Base-by-base conservation (phyloP, 2,113 vertebrate genomes). In the Rousettus leschenaultii region DNA sequence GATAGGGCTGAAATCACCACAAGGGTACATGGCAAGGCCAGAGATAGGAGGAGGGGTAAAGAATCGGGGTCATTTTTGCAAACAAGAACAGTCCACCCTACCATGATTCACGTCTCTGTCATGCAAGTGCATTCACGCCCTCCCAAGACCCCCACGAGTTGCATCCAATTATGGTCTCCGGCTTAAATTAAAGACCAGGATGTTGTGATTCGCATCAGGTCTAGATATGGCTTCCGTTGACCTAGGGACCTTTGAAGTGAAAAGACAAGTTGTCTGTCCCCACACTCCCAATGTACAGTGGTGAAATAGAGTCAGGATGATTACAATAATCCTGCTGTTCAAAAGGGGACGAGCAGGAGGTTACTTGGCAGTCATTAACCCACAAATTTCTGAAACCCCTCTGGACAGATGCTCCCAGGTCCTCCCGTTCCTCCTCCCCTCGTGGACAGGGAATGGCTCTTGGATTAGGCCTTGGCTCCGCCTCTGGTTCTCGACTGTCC, bases 241-340 rank as follows among this genome's bases (percentile, higher is more conserved):
- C 57, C 57, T 18, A 26, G 30, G 65, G 19, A n/a, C 35, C 22
- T 24, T 14, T 55, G 66, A 45, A 21, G 12, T 48, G 21, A 78
- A 86, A 48, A 71, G 38, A 68, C 35, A 61, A 26, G 45, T 15
- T 24, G 14, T 57, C 53, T n/a, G 35, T 16, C 38, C 22, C 22
- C 40, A 59, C 28, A 6, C 5, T 22, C 30, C 70, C 65, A 22
- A 0, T 4, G 7, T 4, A 22, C 14, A 13, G 10, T 6, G 12
- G 68, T 12, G 22, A 90, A 24, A 40, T 15, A 1, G 28, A 57
- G 45, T n/a, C 24, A 7, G 6, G 12, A 35, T 45, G 3, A 14
- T 30, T 5, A 0, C 0, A 5, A 0, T 18, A 11, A 33, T 5
- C 33, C 83, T 53, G 35, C 30, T 14, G 0, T 75, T 24, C 0